Conservation (phyloP, 2,797 vertebrate genomes). For the Poeciliopsis infans region DNA sequence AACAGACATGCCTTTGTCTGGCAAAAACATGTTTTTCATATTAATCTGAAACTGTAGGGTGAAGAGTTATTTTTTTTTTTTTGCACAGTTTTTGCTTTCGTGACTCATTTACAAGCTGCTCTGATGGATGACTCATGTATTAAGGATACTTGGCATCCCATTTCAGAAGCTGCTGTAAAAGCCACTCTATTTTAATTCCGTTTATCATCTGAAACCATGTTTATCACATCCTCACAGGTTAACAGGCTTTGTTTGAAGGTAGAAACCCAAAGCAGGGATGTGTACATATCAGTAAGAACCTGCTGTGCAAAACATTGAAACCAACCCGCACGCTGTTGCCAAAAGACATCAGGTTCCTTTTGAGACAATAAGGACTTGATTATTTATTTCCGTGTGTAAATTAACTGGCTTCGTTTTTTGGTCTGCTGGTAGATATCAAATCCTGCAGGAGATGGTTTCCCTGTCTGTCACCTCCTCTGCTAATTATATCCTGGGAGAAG, state of each 20-base stretch:
- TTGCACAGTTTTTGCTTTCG: constrained; percentile 26
- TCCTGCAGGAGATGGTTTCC: constrained; percentile 19
- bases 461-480: constrained; percentile 27
- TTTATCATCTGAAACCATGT: constrained; percentile 3
- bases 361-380: constrained; percentile 35
- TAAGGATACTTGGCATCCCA: constrained; percentile 38
- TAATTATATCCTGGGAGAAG: constrained; percentile 56
- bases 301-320: not conserved
- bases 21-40: constrained; percentile 20
- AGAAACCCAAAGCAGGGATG: not conserved
- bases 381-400: constrained; percentile 36
- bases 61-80: not conserved
- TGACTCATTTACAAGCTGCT: constrained; percentile 61
- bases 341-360: constrained; percentile 14
- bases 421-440: constrained; percentile 26
- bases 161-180: constrained; percentile 39
- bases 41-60: constrained; percentile 14
- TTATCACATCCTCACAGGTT: constrained; percentile 19
- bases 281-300: constrained; percentile 8
- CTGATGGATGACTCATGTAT: constrained; percentile 62
- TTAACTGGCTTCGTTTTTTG: constrained; percentile 33
- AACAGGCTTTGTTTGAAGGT: constrained; percentile 13
- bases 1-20: constrained; percentile 30
- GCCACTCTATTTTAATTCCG: constrained; percentile 24
- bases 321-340: not conserved